These are phyloP conservation scores for Drosophila suzukii DNA, from an alignment of 1,140 invertebrate genomes.

Conservation along the genomic window DNA sequence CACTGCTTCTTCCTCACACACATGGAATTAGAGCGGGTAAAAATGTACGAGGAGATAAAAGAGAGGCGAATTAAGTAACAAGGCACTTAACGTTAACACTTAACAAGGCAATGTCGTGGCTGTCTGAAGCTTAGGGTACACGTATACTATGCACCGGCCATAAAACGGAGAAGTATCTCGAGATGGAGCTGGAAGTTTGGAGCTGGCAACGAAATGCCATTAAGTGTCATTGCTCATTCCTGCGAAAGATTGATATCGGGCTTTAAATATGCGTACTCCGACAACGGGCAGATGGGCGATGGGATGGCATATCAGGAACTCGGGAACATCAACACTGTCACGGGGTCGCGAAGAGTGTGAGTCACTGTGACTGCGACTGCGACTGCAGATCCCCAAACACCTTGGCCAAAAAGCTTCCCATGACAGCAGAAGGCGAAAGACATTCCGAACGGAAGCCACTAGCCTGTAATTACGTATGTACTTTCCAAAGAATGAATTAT, in stretches of 20 bases:
- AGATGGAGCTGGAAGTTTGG: slow-evolving; percentile 15
- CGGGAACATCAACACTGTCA: slow-evolving; percentile 26
- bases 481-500: slow-evolving; percentile 15
- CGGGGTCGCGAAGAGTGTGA: slow-evolving; percentile 22
- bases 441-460: slow-evolving; percentile 24
- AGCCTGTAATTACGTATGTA: slow-evolving; percentile 18
- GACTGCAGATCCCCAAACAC: slow-evolving; percentile 10
- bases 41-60: slow-evolving; percentile 72
- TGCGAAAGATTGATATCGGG: slow-evolving; percentile 79
- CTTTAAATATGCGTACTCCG: slow-evolving; percentile 72
- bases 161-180: slow-evolving; percentile 25
- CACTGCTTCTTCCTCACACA: background rate
- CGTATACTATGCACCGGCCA: slow-evolving; percentile 22
- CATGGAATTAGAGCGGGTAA: slow-evolving; percentile 73
- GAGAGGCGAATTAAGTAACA: slow-evolving; percentile 76
- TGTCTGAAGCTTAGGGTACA: background rate
- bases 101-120: slow-evolving; percentile 68
- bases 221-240: slow-evolving; percentile 82
- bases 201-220: slow-evolving; percentile 72
- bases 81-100: slow-evolving; percentile 82
- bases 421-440: slow-evolving; percentile 24
- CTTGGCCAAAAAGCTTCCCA: slow-evolving; percentile 16
- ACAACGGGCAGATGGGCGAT: slow-evolving; percentile 14
- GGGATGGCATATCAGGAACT: slow-evolving; percentile 18
- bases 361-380: background rate